Evolutionary conservation across 2,113 vertebrate genomes (phyloP).

Genomic region (Poeciliopsis turrubarensis): DNA sequence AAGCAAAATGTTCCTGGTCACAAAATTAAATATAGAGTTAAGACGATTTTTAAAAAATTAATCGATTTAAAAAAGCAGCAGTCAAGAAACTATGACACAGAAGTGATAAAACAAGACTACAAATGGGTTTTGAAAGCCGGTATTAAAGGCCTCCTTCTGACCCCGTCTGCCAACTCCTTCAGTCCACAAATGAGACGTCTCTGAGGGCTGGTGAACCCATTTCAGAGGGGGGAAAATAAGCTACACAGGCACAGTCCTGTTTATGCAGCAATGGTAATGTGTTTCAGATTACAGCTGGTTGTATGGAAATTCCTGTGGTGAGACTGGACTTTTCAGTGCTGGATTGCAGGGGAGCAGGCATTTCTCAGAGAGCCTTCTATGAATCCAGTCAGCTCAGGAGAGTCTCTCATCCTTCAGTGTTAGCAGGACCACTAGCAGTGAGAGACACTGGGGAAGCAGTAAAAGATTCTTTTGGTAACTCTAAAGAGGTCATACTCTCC

Average conservation of each 20-base stretch:
- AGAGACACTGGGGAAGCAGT: conserved; percentile 21
- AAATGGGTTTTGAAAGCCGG: conserved; percentile 9
- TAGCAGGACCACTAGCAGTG: conserved; percentile 15
- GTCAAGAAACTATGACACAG: not conserved
- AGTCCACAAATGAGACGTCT: conserved; percentile 81
- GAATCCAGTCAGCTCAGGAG: conserved; percentile 24
- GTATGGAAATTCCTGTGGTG: conserved; percentile 89
- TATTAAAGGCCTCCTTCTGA: conserved; percentile 48
- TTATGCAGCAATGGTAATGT: conserved; percentile 84
- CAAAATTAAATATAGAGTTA: not conserved
- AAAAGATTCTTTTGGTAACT: not conserved
- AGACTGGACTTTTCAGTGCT: conserved; percentile 83
- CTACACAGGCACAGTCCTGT: conserved; percentile 76
- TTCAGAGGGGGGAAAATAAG: conserved; percentile 75
- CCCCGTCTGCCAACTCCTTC: conserved; percentile 72
- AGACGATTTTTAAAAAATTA: too few species aligned
- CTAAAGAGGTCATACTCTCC: not conserved
- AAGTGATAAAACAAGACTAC: not conserved
- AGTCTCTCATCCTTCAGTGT: conserved; percentile 5
- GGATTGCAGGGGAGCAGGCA: conserved; percentile 55
- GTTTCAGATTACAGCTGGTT: conserved; percentile 89
- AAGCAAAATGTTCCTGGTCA: too few species aligned
- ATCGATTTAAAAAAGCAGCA: not conserved
- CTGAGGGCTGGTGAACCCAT: conserved; percentile 74
- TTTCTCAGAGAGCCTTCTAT: conserved; percentile 33